These are phyloP conservation scores for Dendrocincla fuliginosa DNA, from an alignment of 2,797 vertebrate species.

Conservation along the genomic window DNA sequence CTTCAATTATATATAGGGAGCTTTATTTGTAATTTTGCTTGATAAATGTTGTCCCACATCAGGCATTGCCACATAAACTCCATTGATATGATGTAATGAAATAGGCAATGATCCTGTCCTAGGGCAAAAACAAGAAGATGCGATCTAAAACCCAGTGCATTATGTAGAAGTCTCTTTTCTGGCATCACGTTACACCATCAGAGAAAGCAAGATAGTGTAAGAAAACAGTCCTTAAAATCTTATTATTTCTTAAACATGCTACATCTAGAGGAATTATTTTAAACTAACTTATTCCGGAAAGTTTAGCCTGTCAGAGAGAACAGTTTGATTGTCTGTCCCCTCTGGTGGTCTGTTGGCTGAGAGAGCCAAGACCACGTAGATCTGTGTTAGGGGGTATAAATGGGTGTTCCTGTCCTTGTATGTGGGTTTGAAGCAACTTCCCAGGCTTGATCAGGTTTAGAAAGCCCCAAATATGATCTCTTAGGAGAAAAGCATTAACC, in stretches of 20 bases:
- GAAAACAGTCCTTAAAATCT: neutral
- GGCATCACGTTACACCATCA: neutral
- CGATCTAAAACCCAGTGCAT: neutral
- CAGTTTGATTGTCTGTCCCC: neutral
- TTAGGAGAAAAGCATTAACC: neutral
- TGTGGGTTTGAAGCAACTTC: neutral
- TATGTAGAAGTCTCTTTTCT: neutral
- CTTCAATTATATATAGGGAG: neutral
- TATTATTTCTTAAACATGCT: neutral
- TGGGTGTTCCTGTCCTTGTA: neutral
- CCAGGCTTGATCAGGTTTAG: neutral
- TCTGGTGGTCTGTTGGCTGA: neutral
- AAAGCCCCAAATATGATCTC: neutral
- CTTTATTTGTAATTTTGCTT: neutral
- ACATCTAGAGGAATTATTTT: neutral
- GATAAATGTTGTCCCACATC: neutral
- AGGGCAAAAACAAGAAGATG: neutral
- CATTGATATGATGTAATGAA: neutral
- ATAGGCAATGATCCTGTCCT: neutral
- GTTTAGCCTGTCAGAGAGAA: neutral
- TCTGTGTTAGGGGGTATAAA: neutral
- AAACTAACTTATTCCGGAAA: neutral
- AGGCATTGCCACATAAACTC: neutral
- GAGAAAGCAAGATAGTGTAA: neutral
- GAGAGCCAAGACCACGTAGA: neutral